Conservation (phyloP, 92 coral and sea anemone genomes). For the Heliopora coerulea region DNA sequence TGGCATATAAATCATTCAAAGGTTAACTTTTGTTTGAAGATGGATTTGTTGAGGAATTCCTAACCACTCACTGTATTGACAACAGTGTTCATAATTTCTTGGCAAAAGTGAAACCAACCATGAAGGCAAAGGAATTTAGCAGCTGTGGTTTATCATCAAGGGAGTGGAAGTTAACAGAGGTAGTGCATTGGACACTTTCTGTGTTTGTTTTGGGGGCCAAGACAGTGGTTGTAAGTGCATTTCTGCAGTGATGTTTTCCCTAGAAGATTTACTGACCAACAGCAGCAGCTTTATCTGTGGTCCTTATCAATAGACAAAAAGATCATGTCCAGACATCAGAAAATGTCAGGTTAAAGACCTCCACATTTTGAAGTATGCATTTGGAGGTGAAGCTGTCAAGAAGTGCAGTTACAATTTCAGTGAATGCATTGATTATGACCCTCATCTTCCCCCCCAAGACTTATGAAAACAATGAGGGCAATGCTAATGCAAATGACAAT, state of each 20-base stretch:
- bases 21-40: conserved; percentile 59
- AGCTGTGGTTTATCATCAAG: conserved; percentile 57
- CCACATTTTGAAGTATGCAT: background rate
- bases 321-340: background rate
- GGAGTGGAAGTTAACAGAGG: conserved; percentile 53
- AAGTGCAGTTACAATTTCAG: background rate
- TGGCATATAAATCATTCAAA: conserved; percentile 64
- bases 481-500: background rate
- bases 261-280: conserved; percentile 24
- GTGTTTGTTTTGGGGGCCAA: conserved; percentile 36
- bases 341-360: conserved; percentile 6
- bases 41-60: conserved; percentile 57
- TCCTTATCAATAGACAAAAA: conserved; percentile 4
- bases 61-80: conserved; percentile 48
- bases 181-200: conserved; percentile 45
- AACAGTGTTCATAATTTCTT: conserved; percentile 62
- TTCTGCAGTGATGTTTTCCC: conserved; percentile 21
- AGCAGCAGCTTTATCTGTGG: conserved; percentile 18
- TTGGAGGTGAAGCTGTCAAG: background rate
- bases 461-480: background rate
- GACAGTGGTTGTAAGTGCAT: conserved; percentile 28
- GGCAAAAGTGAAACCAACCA: conserved; percentile 52
- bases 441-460: background rate
- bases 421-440: background rate
- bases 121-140: conserved; percentile 51